Evolutionary conservation across 1,140 invertebrate genomes (phyloP).

Genomic region (Anastatus disparis): DNA sequence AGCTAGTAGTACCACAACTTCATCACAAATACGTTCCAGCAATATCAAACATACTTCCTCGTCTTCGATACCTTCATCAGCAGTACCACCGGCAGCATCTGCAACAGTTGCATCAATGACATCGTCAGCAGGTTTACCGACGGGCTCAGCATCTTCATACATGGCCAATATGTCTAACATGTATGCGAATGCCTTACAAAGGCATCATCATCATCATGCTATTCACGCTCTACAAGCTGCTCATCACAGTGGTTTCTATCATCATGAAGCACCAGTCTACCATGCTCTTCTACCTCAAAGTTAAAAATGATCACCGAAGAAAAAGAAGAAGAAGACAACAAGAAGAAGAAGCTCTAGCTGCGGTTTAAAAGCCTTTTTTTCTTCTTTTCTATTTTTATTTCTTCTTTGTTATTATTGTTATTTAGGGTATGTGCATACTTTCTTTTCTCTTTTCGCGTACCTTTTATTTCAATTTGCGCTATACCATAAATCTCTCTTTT

Average conservation of each 20-base stretch:
- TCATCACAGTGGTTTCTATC: conserved; percentile 49
- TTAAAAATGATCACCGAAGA: conserved; percentile 41
- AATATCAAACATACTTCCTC: conserved; percentile 28
- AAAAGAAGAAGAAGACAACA: neutral
- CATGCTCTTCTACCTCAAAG: conserved; percentile 58
- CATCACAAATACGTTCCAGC: conserved; percentile 20
- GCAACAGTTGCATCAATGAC: conserved; percentile 9
- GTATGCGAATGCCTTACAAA: conserved; percentile 57
- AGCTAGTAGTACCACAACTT: conserved; percentile 36
- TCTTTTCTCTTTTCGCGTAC: neutral
- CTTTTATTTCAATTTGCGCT: too few relatives aligned
- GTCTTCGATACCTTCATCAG: neutral
- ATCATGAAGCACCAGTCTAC: conserved; percentile 58
- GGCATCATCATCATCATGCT: conserved; percentile 46
- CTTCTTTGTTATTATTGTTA: conserved; percentile 1
- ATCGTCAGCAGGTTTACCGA: conserved; percentile 33
- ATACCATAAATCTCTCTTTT: too few relatives aligned
- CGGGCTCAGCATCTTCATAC: conserved; percentile 35
- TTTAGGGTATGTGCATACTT: neutral
- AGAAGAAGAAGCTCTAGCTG: neutral
- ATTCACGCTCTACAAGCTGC: conserved; percentile 2
- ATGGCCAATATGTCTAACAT: conserved; percentile 47
- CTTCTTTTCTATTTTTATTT: neutral
- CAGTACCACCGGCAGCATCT: conserved; percentile 3
- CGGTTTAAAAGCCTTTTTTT: conserved; percentile 1